Percentiles rank a stretch among this genome's conserved stretches.
Conservation (phyloP, 2,797 vertebrate genomes). For the Cuniculus paca region DNA sequence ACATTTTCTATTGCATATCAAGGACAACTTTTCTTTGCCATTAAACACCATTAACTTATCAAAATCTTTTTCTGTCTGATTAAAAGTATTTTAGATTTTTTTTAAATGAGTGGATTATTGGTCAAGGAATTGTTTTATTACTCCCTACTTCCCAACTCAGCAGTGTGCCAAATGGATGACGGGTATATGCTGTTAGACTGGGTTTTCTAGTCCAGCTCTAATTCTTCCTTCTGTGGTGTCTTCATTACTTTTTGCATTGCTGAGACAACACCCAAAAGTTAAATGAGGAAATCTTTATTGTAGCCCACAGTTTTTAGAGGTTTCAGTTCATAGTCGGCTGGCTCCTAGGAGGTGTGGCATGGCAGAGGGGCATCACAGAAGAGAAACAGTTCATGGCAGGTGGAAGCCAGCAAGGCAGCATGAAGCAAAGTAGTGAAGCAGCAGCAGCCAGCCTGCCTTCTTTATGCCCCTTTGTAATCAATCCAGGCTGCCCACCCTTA, state of each 20-base stretch:
- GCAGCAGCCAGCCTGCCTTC: not conserved
- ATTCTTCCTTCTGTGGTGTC: not conserved
- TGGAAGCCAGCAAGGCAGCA: not conserved
- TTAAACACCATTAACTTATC: slow-evolving; percentile 21
- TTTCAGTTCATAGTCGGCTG: not conserved
- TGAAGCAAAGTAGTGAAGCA: not conserved
- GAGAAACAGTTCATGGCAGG: not conserved
- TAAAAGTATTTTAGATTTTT: slow-evolving; percentile 28
- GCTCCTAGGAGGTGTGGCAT: not conserved
- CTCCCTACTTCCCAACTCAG: not conserved
- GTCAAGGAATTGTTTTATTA: slow-evolving; percentile 15
- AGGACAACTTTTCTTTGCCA: not conserved
- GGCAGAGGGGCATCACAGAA: not conserved
- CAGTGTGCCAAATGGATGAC: not conserved
- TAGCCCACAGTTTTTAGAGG: not conserved
- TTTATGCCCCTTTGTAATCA: not conserved
- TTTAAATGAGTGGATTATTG: not conserved
- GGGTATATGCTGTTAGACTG: not conserved
- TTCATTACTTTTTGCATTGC: not conserved
- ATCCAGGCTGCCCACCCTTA: not conserved
- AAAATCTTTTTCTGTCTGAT: not conserved
- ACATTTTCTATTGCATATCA: not conserved
- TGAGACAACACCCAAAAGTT: not conserved
- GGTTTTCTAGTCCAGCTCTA: not conserved
- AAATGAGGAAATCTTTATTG: not conserved